Base-by-base conservation (phyloP, 2,888 invertebrate genomes). In the Ethmia dodecea region DNA sequence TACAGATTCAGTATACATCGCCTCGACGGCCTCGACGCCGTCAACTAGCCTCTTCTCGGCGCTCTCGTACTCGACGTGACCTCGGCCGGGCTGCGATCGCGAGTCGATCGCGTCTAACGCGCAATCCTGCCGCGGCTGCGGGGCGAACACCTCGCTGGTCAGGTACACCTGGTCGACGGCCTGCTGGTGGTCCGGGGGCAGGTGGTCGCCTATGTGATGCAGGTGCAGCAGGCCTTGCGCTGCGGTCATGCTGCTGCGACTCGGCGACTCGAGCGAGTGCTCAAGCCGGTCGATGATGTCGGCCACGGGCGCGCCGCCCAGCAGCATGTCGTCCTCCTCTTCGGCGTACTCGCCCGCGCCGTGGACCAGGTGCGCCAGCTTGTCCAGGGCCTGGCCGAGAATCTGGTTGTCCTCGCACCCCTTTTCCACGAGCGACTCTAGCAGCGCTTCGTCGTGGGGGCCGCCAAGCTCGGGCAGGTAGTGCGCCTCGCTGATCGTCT, bases 271-370 rank as follows among this genome's bases (percentile, higher is more conserved):
- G 18, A 92, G 76, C 16, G 91, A 89, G 49, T 90, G 89, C 50
- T 90, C 89, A 22, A 92, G 75, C 26, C 91, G 76, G 36, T 89
- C 88, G 38, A 92, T 87, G 40, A 91, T 90, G 53, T 92, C 91
- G 2, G 81, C 75, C 5, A 87, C 87, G 1, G 88, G 87, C 38
- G 87, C 87, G 5, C 67, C 72, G 31, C 69, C 67, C 40, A 87
- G 56, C 35, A 88, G 51, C 45, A 86, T 75, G 32, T 86, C 84
- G 8, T 86, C 87, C 33, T 86, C 86, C 29, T 81, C 86, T 31
- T 83, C 86, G 3, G 60, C 73, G 50, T 87, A 88, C 37, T 87
- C 87, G 6, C 71, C 74, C 2, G 72, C 55, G 15, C 71, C 67
- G 44, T 78, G 67, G 27, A 78, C 79, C 2, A 86, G 62, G 35